Base-by-base conservation (phyloP, 2,888 invertebrate species). In the Athrips mouffetella region DNA sequence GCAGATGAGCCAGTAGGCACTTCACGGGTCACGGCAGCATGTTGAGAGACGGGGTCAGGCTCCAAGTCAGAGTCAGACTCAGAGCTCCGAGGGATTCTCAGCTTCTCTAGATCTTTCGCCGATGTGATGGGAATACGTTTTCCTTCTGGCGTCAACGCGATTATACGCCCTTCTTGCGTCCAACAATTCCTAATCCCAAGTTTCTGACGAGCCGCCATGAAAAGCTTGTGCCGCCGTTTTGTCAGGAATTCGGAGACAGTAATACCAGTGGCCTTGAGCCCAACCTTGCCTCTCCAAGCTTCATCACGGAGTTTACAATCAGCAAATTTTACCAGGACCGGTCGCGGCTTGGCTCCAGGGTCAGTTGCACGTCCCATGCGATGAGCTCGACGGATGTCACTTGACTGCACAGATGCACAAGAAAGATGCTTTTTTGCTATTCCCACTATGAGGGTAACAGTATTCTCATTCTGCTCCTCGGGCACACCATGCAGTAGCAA, bases 221-320 rank as follows among this genome's bases (percentile, higher is more conserved):
- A 44, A 7, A 29, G 10, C 11, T 30, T 11, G 8, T 45, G 45
- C 20, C 31, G 2, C 20, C 29, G 5, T 21, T 11, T 29, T 15
- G 31, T 45, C 16, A 45, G 31, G 21, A 45, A 45, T 13, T 45
- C 45, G n/a, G 45, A 45, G n/a, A 45, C 16, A 16, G 45, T 45
- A 10, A 45, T 15, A 0, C 45, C 45, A n/a, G n/a, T n/a, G n/a
- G n/a, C n/a, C n/a, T n/a, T n/a, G n/a, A n/a, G n/a, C n/a, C n/a
- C n/a, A n/a, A 31, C 11, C n/a, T 31, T 31, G 3, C 3, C 3
- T 3, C 4, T n/a, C 31, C 31, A 31, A n/a, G 31, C 11, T 4
- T 5, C 31, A n/a, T 31, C 31, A 5, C 31, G 31, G 10, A n/a
- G 4, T n/a, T 31, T 8, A n/a, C 4, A 3, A n/a, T n/a, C n/a